Evolutionary conservation across 2,888 invertebrate genomes (phyloP).

Genomic region (Plemyria rubiginata): DNA sequence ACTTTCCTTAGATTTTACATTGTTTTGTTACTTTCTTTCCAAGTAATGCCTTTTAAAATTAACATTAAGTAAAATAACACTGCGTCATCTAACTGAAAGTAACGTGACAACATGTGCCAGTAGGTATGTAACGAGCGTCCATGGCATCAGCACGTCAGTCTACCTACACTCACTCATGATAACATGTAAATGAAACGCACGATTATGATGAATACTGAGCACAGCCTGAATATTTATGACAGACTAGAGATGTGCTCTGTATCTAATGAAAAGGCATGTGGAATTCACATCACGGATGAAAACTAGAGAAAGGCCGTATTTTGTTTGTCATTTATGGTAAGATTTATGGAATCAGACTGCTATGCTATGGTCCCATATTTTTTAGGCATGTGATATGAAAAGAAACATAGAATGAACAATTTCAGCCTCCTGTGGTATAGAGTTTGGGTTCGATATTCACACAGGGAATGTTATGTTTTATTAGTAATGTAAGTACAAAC

Average conservation of each 20-base stretch:
- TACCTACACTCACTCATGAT: constrained; percentile 57
- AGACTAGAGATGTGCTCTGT: constrained; percentile 56
- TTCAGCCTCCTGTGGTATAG: background rate
- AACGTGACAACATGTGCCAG: constrained; percentile 16
- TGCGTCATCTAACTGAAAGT: background rate
- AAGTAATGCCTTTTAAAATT: background rate
- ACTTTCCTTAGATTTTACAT: too few relatives aligned
- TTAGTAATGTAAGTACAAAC: constrained; percentile 85
- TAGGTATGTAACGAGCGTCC: constrained; percentile 31
- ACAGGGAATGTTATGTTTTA: constrained; percentile 83
- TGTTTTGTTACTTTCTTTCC: too few relatives aligned
- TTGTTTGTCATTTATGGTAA: constrained; percentile 24
- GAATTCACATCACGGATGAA: constrained; percentile 39
- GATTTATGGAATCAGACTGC: constrained; percentile 24
- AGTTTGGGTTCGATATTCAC: too few relatives aligned
- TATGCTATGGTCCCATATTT: background rate
- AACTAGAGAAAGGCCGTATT: constrained; percentile 32
- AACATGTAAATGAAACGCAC: constrained; percentile 76
- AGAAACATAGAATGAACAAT: background rate
- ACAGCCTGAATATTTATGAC: constrained; percentile 72
- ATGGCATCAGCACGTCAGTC: constrained; percentile 50
- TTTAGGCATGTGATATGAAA: background rate
- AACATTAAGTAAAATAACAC: background rate
- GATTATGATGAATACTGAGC: constrained; percentile 72
- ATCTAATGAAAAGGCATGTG: constrained; percentile 50